Evolutionary conservation across 2,888 invertebrate species (phyloP), one percentile per base, ranked within the genome.

Genomic region (Platycheirus albimanus): DNA sequence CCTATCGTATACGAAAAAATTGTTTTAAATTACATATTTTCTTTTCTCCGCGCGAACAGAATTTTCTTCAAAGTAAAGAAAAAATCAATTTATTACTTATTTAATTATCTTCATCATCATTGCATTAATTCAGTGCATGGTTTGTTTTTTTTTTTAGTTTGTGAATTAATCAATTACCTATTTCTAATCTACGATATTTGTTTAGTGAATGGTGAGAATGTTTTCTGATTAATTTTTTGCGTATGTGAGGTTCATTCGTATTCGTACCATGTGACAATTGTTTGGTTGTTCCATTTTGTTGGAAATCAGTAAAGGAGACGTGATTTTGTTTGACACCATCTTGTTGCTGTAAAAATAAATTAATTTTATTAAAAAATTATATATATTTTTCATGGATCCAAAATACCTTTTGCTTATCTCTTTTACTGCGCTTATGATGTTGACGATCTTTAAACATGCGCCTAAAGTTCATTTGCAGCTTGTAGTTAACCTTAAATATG

Each of bases 391-490:
- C 38, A 66, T n/a, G n/a, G n/a, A n/a, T n/a, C n/a, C 2, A 10
- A 33, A 61, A 33, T 89, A 96, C 96, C 94, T 96, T 96, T 90
- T 94, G 94, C 87, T 95, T 92, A 74, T 89, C 90, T 88, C 95
- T 95, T 92, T 96, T 97, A 92, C 96, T 96, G 86, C 96, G 94
- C 87, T 96, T 95, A 87, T 96, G 96, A 89, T 96, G 95, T 88
- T 96, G 96, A 87, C 95, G 94, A 89, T 97, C 96, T 85, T 96
- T 97, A 69, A 97, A 95, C 90, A 97, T 93, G 52, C 96, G 93
- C 70, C 97, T 93, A 89, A 97, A 96, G 89, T 97, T 97, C 94
- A 96, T 95, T 91, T 97, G 97, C 91, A 96, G 95, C 91, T 95
- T 95, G 91, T 97, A 97, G 92, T 96, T 97, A 81, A 94, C 94